Conservation (phyloP, 2,888 invertebrate genomes). For the Nomada goodeniana region DNA sequence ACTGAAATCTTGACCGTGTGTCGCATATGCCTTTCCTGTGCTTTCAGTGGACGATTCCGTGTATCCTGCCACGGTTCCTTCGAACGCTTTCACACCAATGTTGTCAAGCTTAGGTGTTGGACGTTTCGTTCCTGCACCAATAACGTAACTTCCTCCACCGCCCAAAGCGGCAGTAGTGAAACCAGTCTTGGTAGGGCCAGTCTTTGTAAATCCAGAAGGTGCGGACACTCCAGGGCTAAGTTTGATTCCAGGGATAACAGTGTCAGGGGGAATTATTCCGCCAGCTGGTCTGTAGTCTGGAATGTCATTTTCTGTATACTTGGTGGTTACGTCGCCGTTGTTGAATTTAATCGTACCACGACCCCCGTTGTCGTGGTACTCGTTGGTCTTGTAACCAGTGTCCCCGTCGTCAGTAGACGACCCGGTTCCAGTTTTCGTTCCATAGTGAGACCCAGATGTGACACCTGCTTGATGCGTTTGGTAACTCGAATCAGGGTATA, state of each 20-base stretch:
- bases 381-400: constrained; percentile 75
- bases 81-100: constrained; percentile 80
- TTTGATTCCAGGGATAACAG: constrained; percentile 75
- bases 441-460: constrained; percentile 9
- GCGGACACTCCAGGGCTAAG: constrained; percentile 59
- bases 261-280: constrained; percentile 78
- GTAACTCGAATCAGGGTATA: constrained; percentile 31
- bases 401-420: constrained; percentile 25
- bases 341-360: constrained; percentile 78
- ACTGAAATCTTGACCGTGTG: constrained; percentile 53
- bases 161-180: constrained; percentile 79
- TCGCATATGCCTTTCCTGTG: constrained; percentile 32
- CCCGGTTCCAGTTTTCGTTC: constrained; percentile 21
- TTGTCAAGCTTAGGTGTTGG: constrained; percentile 72
- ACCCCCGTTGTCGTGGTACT: constrained; percentile 78
- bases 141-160: constrained; percentile 79
- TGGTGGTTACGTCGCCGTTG: constrained; percentile 76
- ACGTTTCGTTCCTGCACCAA: constrained; percentile 69
- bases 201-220: constrained; percentile 80
- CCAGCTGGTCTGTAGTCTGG: constrained; percentile 78
- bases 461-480: constrained; percentile 18
- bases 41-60: constrained; percentile 59
- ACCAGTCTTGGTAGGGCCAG: constrained; percentile 80
- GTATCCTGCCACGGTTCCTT: constrained; percentile 70
- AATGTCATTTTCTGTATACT: constrained; percentile 78